Evolutionary conservation across 2,113 vertebrate species (phyloP).

Genomic region (Plectropomus leopardus): DNA sequence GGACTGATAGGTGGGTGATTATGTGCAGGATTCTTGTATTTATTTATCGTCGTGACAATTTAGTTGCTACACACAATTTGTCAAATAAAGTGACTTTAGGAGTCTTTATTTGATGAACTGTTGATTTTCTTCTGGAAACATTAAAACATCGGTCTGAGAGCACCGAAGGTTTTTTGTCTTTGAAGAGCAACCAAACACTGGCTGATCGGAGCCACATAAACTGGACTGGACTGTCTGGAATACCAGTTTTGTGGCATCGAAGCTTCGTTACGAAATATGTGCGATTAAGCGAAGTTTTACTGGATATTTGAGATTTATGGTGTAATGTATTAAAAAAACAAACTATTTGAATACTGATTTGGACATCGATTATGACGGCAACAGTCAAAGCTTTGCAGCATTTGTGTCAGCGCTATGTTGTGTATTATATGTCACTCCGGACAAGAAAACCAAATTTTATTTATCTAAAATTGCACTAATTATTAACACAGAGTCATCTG

Average conservation of each 20-base stretch:
- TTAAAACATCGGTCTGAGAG: not conserved
- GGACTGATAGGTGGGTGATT: not conserved
- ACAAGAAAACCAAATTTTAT: not conserved
- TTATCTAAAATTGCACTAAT: not conserved
- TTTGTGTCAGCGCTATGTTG: no score
- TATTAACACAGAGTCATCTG: not conserved
- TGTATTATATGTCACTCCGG: no score
- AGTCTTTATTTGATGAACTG: not conserved
- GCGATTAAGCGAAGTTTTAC: no score
- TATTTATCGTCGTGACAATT: not conserved
- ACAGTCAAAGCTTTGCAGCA: no score
- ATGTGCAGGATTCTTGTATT: not conserved
- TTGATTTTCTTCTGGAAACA: not conserved
- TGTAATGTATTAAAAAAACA: no score
- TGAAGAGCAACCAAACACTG: not conserved
- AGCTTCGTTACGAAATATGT: no score
- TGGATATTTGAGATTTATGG: no score
- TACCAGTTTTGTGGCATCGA: no score
- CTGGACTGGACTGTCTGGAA: no score
- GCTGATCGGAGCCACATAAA: not conserved
- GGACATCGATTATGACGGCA: no score
- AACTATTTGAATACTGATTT: no score
- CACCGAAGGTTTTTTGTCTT: not conserved
- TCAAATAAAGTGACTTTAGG: not conserved
- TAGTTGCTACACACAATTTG: not conserved